A percentile compares a stretch with the other conserved stretches of the same genome.
These are phyloP conservation scores for Eidolon helvum DNA, from an alignment of 2,113 vertebrate genomes.

Conservation along the genomic window DNA sequence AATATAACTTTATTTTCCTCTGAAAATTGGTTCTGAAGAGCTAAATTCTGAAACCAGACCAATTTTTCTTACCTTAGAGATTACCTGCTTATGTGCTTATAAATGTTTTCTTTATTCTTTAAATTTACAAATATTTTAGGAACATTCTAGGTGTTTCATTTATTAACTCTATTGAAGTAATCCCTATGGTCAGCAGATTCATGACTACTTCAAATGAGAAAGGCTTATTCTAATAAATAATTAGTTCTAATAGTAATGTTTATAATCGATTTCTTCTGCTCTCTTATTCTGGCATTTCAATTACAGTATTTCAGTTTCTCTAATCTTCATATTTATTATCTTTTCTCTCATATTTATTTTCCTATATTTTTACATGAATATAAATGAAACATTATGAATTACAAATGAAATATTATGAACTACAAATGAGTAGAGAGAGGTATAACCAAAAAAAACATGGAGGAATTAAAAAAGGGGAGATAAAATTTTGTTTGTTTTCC, in stretches of 20 bases:
- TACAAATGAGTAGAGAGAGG: neutral
- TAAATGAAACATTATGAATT: neutral
- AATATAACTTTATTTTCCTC: neutral
- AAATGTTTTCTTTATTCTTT: neutral
- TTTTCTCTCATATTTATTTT: neutral
- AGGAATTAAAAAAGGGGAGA: neutral
- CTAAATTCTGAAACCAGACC: neutral
- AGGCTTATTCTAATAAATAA: neutral
- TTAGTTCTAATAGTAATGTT: neutral
- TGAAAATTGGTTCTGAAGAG: neutral
- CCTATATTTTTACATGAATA: neutral
- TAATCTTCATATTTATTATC: neutral
- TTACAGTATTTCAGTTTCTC: neutral
- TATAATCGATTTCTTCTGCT: neutral
- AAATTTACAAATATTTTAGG: neutral
- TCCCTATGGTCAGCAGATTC: neutral
- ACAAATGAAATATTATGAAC: neutral
- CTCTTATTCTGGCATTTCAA: neutral
- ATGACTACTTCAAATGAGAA: neutral
- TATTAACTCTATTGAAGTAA: neutral
- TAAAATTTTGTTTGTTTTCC: neutral
- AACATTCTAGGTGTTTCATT: neutral
- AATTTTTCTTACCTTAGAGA: neutral
- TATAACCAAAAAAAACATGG: neutral
- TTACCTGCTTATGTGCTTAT: neutral